Base-by-base conservation (phyloP, 2,113 vertebrate species). In the Puma concolor region DNA sequence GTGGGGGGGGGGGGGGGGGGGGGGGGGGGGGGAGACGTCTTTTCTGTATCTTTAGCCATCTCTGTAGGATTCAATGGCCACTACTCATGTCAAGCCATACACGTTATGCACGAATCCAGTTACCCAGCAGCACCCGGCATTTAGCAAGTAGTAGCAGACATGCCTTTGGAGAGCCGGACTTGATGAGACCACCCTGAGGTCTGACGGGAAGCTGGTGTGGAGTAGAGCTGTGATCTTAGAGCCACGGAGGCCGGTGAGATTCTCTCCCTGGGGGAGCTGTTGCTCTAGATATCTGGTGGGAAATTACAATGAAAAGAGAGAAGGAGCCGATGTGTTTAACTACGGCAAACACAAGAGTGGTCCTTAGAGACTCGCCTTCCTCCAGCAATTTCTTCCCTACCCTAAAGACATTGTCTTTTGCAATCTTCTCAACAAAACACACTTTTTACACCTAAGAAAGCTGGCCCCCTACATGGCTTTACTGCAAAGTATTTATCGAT, bases 91-190 rank as follows among this genome's bases (percentile, higher is more conserved):
- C 67, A 95, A 95, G 97, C 79, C 66, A 64, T 76, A 87, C 87
- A 95, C 97, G 97, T 97, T 97, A 98, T 90, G 96, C 98, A 96
- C 44, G 98, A 95, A 64, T 92, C 97, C 97, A 96, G 97, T 97
- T 91, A 83, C 98, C 97, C 92, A 50, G 5, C 64, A 21, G 86
- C 54, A 33, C 0, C 23, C 21, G 9, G 10, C 5, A 14, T 4
- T 23, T 48, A 63, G 7, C 21, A 23, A 17, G 14, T 0, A 4
- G 44, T 31, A 4, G 25, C 27, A 9, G 33, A 8, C 50, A 14
- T 1, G 79, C 15, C 71, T 81, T 29, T 21, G 38, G 48, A 81
- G 41, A 38, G 12, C 6, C 31, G 7, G 0, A 2, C 8, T 29
- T 67, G 19, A 19, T 25, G 44, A 67, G 80, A 21, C 14, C 17